Conservation (phyloP, 2,888 invertebrate species). For the Hipparchia semele region DNA sequence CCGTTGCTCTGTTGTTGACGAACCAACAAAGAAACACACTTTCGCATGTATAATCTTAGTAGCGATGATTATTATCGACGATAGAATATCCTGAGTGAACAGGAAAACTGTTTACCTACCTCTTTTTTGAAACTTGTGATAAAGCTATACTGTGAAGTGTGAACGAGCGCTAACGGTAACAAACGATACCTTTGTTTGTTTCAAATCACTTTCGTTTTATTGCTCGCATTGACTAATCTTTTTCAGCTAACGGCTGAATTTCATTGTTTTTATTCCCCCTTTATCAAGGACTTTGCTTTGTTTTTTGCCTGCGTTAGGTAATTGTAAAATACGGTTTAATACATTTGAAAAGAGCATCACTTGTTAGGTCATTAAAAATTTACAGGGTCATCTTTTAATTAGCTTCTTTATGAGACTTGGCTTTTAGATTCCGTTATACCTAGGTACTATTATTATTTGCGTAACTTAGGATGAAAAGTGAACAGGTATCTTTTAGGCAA, state of each 20-base stretch:
- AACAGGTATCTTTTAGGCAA: too few relatives aligned
- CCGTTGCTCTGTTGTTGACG: too few relatives aligned
- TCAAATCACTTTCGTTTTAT: slow-evolving; percentile 43
- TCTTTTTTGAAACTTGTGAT: not conserved
- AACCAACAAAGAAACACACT: too few relatives aligned
- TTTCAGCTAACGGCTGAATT: slow-evolving; percentile 31
- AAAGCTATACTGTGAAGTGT: slow-evolving; percentile 25
- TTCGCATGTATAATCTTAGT: too few relatives aligned
- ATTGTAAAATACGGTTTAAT: not conserved
- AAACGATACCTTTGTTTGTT: slow-evolving; percentile 57
- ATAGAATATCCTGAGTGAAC: not conserved
- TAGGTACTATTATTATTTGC: too few relatives aligned
- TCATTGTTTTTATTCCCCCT: slow-evolving; percentile 26
- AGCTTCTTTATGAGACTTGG: too few relatives aligned
- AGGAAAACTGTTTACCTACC: too few relatives aligned
- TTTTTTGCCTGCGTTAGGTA: slow-evolving; percentile 1
- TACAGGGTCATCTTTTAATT: too few relatives aligned
- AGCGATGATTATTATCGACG: not conserved
- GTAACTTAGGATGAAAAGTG: too few relatives aligned
- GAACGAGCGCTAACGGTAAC: slow-evolving; percentile 48
- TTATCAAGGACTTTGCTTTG: slow-evolving; percentile 28
- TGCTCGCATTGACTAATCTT: slow-evolving; percentile 38
- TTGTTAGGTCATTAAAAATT: not conserved
- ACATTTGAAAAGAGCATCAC: not conserved
- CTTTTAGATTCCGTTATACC: too few relatives aligned